Evolutionary conservation across 2,888 invertebrate species (phyloP), one percentile per base, ranked within the genome.

Genomic region (Heteromurus nitidus): DNA sequence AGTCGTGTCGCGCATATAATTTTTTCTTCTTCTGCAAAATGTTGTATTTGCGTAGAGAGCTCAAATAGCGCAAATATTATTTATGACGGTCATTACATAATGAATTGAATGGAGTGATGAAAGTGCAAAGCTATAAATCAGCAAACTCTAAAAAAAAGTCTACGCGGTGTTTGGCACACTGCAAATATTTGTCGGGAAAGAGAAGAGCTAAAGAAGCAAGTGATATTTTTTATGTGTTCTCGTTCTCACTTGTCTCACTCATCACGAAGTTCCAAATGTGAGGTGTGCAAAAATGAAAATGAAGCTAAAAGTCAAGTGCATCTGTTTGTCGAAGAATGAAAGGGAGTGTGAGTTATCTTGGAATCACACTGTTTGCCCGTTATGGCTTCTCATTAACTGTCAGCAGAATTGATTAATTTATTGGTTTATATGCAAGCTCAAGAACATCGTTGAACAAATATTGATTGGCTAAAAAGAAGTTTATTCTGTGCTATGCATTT

Each of bases 71-170:
- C 36, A 13, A 18, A 50, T 50, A 58, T 31, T 62, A 62, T 62
- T 62, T 62, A 62, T 62, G 30, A 20, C 11, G 20, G 31, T 24
- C 28, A 67, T 67, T 67, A 67, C 47, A 50, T 67, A 67, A 67
- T 67, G 67, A 42, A 67, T 16, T 47, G n/a, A 50, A 47, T 28
- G 64, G 26, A 31, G n/a, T 50, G 50, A 47, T 30, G 7, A 55
- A 5, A 28, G 60, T 28, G 26, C 7, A 28, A 44, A 44, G 67
- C 50, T 28, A 26, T 47, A 67, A 47, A 67, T 67, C 67, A 67
- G n/a, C 24, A 20, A 55, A n/a, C 20, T 50, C 3, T 50, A 13
- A 50, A n/a, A n/a, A n/a, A n/a, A n/a, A 5, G 5, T 50, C 18
- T 11, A 50, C 50, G n/a, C n/a, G n/a, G n/a, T n/a, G n/a, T n/a